Percentiles rank a stretch among this genome's conserved stretches.
Conservation (phyloP, 2,113 vertebrate species). For the Girardinichthys multiradiatus region DNA sequence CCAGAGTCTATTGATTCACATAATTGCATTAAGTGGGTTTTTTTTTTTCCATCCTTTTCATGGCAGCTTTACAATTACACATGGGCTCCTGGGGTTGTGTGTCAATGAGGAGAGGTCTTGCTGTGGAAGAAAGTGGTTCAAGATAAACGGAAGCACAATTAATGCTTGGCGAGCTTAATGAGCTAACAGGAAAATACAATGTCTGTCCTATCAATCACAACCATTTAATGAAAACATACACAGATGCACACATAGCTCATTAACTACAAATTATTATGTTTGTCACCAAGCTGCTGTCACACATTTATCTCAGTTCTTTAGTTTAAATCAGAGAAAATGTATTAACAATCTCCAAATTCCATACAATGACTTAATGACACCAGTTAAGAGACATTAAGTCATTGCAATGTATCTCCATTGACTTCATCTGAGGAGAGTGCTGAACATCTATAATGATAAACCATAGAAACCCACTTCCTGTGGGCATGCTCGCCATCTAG, state of each 20-base stretch:
- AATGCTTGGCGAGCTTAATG: slow-evolving; percentile 27
- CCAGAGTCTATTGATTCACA: slow-evolving; percentile 49
- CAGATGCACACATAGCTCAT: slow-evolving; percentile 14
- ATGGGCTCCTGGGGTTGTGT: slow-evolving; percentile 26
- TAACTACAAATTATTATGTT: slow-evolving; percentile 28
- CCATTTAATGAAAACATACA: slow-evolving; percentile 3
- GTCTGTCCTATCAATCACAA: slow-evolving; percentile 33
- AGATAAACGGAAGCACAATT: slow-evolving; percentile 17
- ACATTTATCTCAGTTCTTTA: slow-evolving; percentile 6
- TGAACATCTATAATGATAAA: neutral
- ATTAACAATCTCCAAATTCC: neutral
- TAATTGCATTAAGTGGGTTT: slow-evolving; percentile 47
- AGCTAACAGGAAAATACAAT: slow-evolving; percentile 21
- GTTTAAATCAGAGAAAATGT: neutral
- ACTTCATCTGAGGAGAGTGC: neutral
- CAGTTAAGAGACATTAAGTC: neutral
- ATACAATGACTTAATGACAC: neutral
- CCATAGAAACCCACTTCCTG: neutral
- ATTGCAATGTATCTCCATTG: neutral
- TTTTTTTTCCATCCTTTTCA: slow-evolving; percentile 44
- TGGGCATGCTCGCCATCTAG: slow-evolving; percentile 51
- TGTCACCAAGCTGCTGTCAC: slow-evolving; percentile 8
- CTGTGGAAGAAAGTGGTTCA: slow-evolving; percentile 21
- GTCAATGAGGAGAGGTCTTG: slow-evolving; percentile 30
- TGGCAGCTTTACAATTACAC: slow-evolving; percentile 32